These are phyloP conservation scores for Drosophila acutilabella DNA, from an alignment of 2,888 invertebrate species.

Conservation along the genomic window DNA sequence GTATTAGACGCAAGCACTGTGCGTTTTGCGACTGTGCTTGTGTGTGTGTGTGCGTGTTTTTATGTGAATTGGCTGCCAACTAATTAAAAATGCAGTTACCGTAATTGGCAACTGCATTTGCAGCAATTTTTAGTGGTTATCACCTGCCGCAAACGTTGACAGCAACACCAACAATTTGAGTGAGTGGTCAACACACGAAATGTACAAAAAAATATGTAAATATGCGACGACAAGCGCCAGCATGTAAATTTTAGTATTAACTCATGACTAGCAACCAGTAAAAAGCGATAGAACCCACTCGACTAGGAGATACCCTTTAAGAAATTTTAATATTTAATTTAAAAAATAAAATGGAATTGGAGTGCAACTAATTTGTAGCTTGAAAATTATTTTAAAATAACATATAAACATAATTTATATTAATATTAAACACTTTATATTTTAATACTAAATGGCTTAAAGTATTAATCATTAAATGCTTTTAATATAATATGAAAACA, in stretches of 20 bases:
- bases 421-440: too few species aligned
- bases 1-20: constrained; percentile 1
- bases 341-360: too few species aligned
- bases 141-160: constrained; percentile 10
- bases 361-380: too few species aligned
- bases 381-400: too few species aligned
- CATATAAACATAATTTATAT: too few species aligned
- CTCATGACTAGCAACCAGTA: not conserved
- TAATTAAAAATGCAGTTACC: constrained; percentile 62
- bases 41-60: not conserved
- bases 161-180: constrained; percentile 3
- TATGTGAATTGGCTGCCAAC: constrained; percentile 19
- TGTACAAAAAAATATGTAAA: constrained; percentile 5
- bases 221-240: not conserved
- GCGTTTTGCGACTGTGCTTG: not conserved
- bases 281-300: too few species aligned
- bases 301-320: too few species aligned
- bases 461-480: too few species aligned
- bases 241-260: constrained; percentile 3
- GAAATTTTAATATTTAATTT: too few species aligned
- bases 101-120: constrained; percentile 61
- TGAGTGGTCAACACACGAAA: constrained; percentile 3
- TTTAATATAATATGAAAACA: too few species aligned
- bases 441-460: too few species aligned
- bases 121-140: constrained; percentile 31